Percentiles rank a stretch among this genome's conserved stretches.
These are phyloP conservation scores for Caenorhabditis tropicalis DNA, from an alignment of 1,140 invertebrate genomes.

Conservation along the genomic window DNA sequence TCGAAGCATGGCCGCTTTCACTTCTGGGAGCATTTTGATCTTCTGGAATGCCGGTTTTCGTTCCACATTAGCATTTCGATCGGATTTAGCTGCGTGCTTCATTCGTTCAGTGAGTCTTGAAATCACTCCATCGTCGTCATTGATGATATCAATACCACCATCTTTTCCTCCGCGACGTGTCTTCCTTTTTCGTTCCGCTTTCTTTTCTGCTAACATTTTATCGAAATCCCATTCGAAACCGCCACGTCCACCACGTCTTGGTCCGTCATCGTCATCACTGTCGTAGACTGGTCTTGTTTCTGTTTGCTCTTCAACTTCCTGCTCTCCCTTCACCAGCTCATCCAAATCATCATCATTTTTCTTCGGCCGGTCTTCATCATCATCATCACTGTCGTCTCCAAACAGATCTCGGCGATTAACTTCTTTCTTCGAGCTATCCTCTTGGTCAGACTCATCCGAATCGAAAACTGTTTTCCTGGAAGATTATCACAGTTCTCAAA, in stretches of 20 bases:
- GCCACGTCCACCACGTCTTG: neutral
- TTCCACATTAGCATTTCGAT: conserved; percentile 65
- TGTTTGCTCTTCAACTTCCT: neutral
- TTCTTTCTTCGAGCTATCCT: neutral
- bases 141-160: conserved; percentile 66
- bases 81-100: conserved; percentile 66
- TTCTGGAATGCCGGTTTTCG: conserved; percentile 66
- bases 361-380: neutral
- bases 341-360: conserved; percentile 36
- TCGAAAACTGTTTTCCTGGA: neutral
- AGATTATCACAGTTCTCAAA: neutral
- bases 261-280: conserved; percentile 27
- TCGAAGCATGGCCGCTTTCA: conserved; percentile 49
- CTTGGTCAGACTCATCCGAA: conserved; percentile 29
- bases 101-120: conserved; percentile 63
- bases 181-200: conserved; percentile 55
- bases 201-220: conserved; percentile 57
- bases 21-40: conserved; percentile 64
- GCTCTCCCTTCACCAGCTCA: neutral
- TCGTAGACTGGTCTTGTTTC: neutral
- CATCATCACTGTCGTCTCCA: conserved; percentile 36
- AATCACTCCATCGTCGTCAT: conserved; percentile 67
- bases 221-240: conserved; percentile 59
- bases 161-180: conserved; percentile 49
- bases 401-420: neutral